Conservation (phyloP, 2,113 vertebrate species). For the Elgaria multicarinata region DNA sequence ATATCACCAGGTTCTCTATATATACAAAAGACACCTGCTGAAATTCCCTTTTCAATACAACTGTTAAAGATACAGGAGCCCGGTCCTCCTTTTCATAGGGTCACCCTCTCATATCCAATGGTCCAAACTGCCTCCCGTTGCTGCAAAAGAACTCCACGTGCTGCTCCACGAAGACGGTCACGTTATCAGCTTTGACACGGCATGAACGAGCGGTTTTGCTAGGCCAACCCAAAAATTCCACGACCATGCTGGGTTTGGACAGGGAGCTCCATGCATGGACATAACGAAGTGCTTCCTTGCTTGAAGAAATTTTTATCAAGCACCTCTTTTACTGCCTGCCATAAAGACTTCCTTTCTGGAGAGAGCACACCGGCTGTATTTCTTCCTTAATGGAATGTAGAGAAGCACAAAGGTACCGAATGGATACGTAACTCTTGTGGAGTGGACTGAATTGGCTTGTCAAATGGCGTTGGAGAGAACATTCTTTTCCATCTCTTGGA, state of each 20-base stretch:
- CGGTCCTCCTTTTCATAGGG: no score
- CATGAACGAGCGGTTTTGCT: neutral
- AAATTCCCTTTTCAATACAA: no score
- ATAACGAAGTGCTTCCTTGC: neutral
- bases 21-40: no score
- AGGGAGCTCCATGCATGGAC: neutral
- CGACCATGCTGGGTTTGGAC: neutral
- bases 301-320: neutral
- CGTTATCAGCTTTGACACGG: neutral
- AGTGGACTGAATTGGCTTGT: conserved; percentile 49
- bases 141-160: no score
- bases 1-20: no score
- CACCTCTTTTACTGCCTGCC: conserved; percentile 31
- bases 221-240: neutral
- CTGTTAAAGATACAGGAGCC: no score
- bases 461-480: conserved; percentile 45
- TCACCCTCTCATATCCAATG: no score
- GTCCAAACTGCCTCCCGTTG: no score
- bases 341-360: conserved; percentile 31
- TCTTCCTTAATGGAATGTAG: conserved; percentile 55
- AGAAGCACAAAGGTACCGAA: conserved; percentile 50
- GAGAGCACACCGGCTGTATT: conserved; percentile 33
- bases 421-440: conserved; percentile 36
- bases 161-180: no score
- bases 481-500: neutral